phyloP scores from a whole-genome alignment of 2,888 invertebrate species.

The Altica lythri region DNA sequence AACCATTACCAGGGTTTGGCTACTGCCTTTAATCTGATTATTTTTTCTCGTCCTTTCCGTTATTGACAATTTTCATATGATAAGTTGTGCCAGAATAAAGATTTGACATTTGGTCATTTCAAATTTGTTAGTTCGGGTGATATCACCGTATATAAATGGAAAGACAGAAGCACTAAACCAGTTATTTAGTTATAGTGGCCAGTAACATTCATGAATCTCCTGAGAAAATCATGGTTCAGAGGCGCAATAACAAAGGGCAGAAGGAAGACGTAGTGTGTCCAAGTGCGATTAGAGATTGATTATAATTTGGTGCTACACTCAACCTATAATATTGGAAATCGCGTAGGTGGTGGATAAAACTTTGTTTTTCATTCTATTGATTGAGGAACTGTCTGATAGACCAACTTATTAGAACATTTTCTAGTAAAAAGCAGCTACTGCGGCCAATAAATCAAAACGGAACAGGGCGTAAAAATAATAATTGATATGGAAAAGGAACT shows the following conservation, averaged over 20 bases:
- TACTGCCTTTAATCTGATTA: background rate
- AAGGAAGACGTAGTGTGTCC: constrained; percentile 22
- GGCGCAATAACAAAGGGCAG: constrained; percentile 15
- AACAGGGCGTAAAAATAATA: too few relatives aligned
- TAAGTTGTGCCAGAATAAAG: background rate
- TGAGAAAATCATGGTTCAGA: constrained; percentile 9
- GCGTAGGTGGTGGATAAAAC: background rate
- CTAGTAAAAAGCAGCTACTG: too few relatives aligned
- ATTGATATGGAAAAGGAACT: too few relatives aligned
- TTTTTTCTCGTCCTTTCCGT: background rate
- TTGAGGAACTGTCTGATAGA: too few relatives aligned
- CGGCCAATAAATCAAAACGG: too few relatives aligned
- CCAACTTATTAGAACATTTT: too few relatives aligned
- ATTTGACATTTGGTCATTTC: background rate
- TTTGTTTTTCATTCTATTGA: too few relatives aligned
- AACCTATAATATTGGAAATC: background rate
- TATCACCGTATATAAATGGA: constrained; percentile 21
- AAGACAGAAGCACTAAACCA: constrained; percentile 17
- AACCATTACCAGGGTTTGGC: background rate
- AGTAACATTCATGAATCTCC: constrained; percentile 18
- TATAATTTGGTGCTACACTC: background rate
- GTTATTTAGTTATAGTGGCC: constrained; percentile 12
- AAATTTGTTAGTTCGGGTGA: constrained; percentile 7
- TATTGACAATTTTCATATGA: background rate
- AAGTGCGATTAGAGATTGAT: constrained; percentile 12